phyloP scores from a whole-genome alignment of 2,113 vertebrate genomes.

The Cebidichthys violaceus region DNA sequence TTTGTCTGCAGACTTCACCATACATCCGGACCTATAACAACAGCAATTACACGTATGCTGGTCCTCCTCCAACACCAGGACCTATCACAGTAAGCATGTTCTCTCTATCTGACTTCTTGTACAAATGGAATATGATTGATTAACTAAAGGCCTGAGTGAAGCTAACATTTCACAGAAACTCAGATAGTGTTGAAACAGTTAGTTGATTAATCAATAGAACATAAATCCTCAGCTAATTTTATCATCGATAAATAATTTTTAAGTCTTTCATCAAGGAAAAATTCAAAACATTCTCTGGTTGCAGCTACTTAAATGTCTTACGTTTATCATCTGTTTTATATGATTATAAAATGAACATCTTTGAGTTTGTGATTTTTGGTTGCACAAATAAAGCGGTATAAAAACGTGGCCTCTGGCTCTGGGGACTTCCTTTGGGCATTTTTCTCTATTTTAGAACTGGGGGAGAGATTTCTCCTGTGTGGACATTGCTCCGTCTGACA shows the following conservation, averaged over 20 bases:
- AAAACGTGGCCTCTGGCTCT: background rate
- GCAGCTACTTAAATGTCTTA: background rate
- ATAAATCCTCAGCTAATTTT: background rate
- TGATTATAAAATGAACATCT: background rate
- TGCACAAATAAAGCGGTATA: background rate
- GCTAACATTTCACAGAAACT: background rate
- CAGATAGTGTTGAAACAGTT: background rate
- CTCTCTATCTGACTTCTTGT: background rate
- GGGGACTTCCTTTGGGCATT: background rate
- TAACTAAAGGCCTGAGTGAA: background rate
- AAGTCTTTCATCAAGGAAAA: background rate
- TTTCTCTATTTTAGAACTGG: conserved; percentile 85
- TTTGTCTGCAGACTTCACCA: conserved; percentile 80
- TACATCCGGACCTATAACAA: conserved; percentile 88
- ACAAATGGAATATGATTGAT: background rate
- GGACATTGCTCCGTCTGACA: conserved; percentile 73
- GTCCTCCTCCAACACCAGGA: conserved; percentile 70
- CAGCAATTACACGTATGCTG: conserved; percentile 82
- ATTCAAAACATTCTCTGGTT: background rate
- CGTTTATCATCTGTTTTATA: background rate
- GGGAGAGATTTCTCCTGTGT: conserved; percentile 88
- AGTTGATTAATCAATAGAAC: background rate
- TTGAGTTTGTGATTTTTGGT: background rate
- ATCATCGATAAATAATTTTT: background rate
- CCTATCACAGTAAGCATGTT: conserved; percentile 81